phyloP scores from a whole-genome alignment of 2,888 invertebrate species.

The Fragum fragum region DNA sequence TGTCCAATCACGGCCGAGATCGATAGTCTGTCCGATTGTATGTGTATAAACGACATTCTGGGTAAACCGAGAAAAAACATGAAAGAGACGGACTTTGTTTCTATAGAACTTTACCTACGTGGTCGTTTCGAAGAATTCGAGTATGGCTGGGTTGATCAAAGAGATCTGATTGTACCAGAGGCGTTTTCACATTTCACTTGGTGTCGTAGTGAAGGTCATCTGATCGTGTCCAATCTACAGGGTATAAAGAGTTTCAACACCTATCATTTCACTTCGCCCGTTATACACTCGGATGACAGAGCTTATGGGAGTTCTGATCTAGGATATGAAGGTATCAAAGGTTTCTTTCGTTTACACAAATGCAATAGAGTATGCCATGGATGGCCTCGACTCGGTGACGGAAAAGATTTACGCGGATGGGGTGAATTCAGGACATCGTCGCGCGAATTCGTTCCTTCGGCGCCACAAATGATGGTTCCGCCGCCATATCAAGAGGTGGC shows the following conservation, averaged over 20 bases:
- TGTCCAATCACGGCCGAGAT: constrained; percentile 75
- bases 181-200: constrained; percentile 78
- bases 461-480: constrained; percentile 38
- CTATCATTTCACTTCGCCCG: constrained; percentile 73
- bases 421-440: constrained; percentile 32
- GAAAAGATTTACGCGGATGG: constrained; percentile 52
- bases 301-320: constrained; percentile 69
- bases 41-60: constrained; percentile 72
- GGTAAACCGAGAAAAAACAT: constrained; percentile 70
- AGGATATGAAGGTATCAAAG: constrained; percentile 74
- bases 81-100: constrained; percentile 71
- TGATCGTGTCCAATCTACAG: constrained; percentile 74
- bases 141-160: constrained; percentile 56
- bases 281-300: constrained; percentile 71
- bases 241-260: constrained; percentile 66
- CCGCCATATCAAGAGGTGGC: constrained; percentile 46
- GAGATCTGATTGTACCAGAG: constrained; percentile 65
- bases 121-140: constrained; percentile 72
- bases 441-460: constrained; percentile 31
- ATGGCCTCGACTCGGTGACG: constrained; percentile 68
- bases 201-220: constrained; percentile 71
- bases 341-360: constrained; percentile 75
- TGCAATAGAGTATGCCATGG: constrained; percentile 73
- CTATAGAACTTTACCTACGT: constrained; percentile 72
- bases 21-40: constrained; percentile 75